Base-by-base conservation (phyloP, 2,888 invertebrate species). In the Eutolmus rufibarbis region DNA sequence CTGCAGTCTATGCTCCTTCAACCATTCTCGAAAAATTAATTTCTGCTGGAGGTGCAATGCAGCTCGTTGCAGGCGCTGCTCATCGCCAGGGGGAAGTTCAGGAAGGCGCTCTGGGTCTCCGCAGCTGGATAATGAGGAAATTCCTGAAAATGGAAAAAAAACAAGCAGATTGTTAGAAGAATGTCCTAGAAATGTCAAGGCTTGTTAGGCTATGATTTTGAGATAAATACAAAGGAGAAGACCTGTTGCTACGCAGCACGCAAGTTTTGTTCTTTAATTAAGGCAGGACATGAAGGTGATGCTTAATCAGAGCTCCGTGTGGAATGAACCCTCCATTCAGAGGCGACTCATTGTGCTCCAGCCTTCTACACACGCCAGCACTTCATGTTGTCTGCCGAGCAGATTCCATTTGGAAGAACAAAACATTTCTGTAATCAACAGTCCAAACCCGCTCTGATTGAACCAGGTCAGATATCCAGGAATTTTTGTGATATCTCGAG, bases 11-110 rank as follows among this genome's bases (percentile, higher is more conserved):
- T 96, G 95, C 89, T 96, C 95, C 89, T 94, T 94, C 88, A 97
- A 94, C 97, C 97, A 97, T 94, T 97, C 97, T 37, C 97, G 95
- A 90, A 97, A 94, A 89, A 97, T 96, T 88, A 97, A 94, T 89
- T 97, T 94, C 92, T 97, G 97, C 92, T 97, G 97, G 90, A 97
- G 93, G 89, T 96, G 94, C 88, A 95, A 94, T 8, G 97, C 97
- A 9, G 97, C 97, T 76, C 96, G 94, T 90, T 97, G 96, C 89
- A 97, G 93, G 82, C 97, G 94, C 92, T 96, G 96, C 92, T 97
- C 97, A 93, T 97, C 97, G 88, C 96, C 95, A 79, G 96, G 95
- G 89, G 97, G 97, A 91, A 97, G 93, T 93, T 97, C 96, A 46
- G 97, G 97, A 90, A 97, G 93, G 88, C 94, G 93, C 89, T 95